Evolutionary conservation across 2,888 invertebrate genomes (phyloP), one percentile per base, ranked within the genome.

Genomic region (Taphrorychus bicolor): DNA sequence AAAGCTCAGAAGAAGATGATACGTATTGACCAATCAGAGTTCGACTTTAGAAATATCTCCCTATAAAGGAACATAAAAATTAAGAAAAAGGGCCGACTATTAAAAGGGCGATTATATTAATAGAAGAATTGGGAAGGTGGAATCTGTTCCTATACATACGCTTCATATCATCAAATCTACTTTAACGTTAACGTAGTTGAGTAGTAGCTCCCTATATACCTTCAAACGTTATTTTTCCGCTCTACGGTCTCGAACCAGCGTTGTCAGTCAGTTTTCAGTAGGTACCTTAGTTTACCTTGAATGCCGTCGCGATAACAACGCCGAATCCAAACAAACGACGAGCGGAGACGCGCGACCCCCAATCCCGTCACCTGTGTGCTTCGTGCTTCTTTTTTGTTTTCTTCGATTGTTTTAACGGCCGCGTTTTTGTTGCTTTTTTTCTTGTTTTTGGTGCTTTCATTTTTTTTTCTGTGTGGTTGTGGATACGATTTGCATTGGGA

Each of bases 261-360:
- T 68, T 68, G 68, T 68, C 63, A 66, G 66, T 66, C 60, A 65
- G 48, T 54, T 23, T 23, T 54, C 32, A 23, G 54, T n/a, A n/a
- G n/a, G n/a, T 45, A 18, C 59, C 53, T 66, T 52, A 66, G 67
- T 64, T 64, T 68, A 68, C 68, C 68, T 68, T 66, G 61, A 66
- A 41, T 48, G 59, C 41, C 59, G 60, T 40, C 40, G 11, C 54
- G 59, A 57, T 58, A 66, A 66, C 54, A 59, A 56, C 59, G 53
- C 24, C 51, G 32, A 16, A 17, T 42, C 48, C 21, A n/a, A 22
- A 63, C 64, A 18, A 11, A 22, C 32, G 54, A 16, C 22, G 22
- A 54, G 14, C 24, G 54, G n/a, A 16, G 42, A 22, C 54, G 54
- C 32, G 14, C 17, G 23, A n/a, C n/a, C 19, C 16, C 21, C 17